Conservation (phyloP, 2,113 vertebrate species). For the Nestor notabilis region DNA sequence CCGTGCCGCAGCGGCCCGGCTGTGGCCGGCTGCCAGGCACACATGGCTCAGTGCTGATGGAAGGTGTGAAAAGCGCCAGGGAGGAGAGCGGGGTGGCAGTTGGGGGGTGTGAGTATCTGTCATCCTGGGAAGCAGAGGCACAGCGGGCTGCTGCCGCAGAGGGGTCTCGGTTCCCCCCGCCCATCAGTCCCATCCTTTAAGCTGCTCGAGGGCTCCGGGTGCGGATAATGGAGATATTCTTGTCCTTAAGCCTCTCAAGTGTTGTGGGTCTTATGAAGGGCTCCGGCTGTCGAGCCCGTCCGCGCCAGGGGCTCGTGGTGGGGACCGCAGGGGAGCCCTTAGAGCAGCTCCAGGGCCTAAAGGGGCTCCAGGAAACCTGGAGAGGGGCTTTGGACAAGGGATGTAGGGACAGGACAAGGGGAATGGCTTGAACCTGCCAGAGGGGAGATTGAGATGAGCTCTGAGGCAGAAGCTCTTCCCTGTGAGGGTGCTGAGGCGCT, state of each 20-base stretch:
- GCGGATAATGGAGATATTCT: constrained; percentile 39
- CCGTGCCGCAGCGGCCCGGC: background rate
- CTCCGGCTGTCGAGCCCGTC: background rate
- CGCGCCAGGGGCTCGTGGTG: background rate
- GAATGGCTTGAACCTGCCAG: background rate
- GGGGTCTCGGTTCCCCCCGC: background rate
- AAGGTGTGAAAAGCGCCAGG: background rate
- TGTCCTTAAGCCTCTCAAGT: constrained; percentile 31
- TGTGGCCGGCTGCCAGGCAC: background rate
- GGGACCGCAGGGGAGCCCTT: too few relatives aligned
- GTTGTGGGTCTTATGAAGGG: constrained; percentile 1
- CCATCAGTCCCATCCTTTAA: background rate
- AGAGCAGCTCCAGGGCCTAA: background rate
- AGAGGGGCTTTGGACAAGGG: background rate
- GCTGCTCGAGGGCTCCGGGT: background rate
- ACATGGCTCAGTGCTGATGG: background rate
- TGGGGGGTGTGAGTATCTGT: background rate
- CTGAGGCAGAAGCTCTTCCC: too few relatives aligned
- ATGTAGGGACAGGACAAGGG: background rate
- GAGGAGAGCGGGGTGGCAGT: background rate
- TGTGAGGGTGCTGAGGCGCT: too few relatives aligned
- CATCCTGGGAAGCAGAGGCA: background rate
- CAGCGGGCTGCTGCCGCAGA: fast-evolving
- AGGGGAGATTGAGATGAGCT: too few relatives aligned
- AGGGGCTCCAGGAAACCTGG: background rate